Evolutionary conservation across 2,888 invertebrate species (phyloP), one percentile per base, ranked within the genome.

Genomic region (Plebejus argus): DNA sequence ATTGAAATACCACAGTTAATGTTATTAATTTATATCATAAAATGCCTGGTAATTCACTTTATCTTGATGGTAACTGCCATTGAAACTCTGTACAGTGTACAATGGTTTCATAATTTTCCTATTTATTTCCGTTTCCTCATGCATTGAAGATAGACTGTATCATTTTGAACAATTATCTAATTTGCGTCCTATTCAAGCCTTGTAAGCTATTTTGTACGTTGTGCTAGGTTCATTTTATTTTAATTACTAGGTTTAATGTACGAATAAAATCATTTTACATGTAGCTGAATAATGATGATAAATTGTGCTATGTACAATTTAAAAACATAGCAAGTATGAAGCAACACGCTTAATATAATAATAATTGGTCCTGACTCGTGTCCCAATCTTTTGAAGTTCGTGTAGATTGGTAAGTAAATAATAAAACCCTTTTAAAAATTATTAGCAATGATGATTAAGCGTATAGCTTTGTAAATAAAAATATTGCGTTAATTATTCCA

Each of bases 81-180:
- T 66, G 33, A 66, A 66, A 33, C 15, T 15, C 66, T 66, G 66
- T 33, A 33, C 61, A 23, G 3, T 58, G 8, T 53, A 53, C 61
- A 66, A 66, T 33, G 28, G 33, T 66, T 33, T 66, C 18, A 66
- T 66, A 66, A 66, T 33, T 33, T 66, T 23, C 33, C 18, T 66
- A 66, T 66, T 66, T 66, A 66, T 66, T 66, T 66, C 61, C 61
- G 61, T 66, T 66, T 66, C 66, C 28, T 28, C 18, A 33, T 66
- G 33, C 66, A 61, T 61, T 61, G 4, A 66, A 66, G 28, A 66
- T 33, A 66, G 28, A 0, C 28, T n/a, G n/a, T n/a, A 66, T 33
- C 15, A 18, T 66, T 66, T 66, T 28, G 6, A 66, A 33, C 66
- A 66, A 66, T 66, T 66, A 66, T 15, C 33, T 66, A 66, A 66